Base-by-base conservation (phyloP, 2,797 vertebrate species). In the Nannoperca australis region DNA sequence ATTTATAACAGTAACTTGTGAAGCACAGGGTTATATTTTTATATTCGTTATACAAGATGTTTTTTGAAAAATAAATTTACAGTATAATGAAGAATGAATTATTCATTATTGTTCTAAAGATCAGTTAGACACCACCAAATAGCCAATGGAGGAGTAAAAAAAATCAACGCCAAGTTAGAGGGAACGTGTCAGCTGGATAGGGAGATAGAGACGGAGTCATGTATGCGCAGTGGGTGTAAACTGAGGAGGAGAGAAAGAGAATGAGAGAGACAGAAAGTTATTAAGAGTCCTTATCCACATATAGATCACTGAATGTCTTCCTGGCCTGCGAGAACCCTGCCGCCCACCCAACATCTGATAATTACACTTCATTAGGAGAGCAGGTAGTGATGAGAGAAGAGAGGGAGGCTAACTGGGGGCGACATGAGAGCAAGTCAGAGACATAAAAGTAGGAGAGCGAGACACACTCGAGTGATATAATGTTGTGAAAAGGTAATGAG, bases 341-440 rank as follows among this genome's bases (percentile, higher is more conserved):
- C 83, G 67, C 91, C 90, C 89, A 89, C 89, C 85, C 49, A 85
- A 83, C 84, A 91, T 89, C 89, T 92, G 91, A 92, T 92, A 88
- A 92, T 93, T 92, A 89, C 83, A 88, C 90, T 90, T 92, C 86
- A 92, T 93, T 92, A 90, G 49, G 79, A 70, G 80, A 86, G 81
- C 88, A 90, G 90, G 88, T 89, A 91, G 85, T 71, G 82, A 89
- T 84, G 91, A 83, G 85, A 75, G 73, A 82, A 70, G 82, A 78
- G 80, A 66, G 30, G 55, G 24, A 1, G 14, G 59, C 50, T 36
- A 18, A 18, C 54, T 13, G 42, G 79, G 61, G 70, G 59, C 13
- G 15, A 59, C 62, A 45, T 11, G 38, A 74, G 68, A 83, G 76
- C 7, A 5, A 56, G 76, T 5, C 55, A 60, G 70, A 76, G 59